These are phyloP conservation scores for Pycnonotus jocosus DNA, from an alignment of 2,113 vertebrate genomes.

Conservation along the genomic window DNA sequence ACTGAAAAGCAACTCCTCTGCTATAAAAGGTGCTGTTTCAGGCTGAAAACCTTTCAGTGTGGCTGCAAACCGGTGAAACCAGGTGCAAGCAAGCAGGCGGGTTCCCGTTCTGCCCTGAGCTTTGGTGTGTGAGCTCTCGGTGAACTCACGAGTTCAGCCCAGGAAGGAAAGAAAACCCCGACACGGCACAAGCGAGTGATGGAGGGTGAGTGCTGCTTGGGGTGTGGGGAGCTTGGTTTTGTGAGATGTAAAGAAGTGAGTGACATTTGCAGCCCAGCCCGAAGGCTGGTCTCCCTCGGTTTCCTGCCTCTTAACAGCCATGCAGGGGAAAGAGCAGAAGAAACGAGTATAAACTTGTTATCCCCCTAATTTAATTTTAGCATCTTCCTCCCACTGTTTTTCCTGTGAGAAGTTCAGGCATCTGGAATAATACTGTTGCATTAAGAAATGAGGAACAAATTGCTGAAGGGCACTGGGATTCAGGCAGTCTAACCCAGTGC, in stretches of 20 bases:
- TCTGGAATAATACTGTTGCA: not conserved
- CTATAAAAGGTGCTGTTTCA: not conserved
- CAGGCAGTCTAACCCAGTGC: not conserved
- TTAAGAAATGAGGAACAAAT: not conserved
- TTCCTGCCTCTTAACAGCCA: not conserved
- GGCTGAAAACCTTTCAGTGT: not conserved
- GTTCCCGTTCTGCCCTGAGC: not conserved
- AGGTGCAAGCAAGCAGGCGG: not conserved
- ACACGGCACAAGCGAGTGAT: fast-evolving
- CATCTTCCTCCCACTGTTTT: not conserved
- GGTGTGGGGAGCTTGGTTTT: not conserved
- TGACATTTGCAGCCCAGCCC: not conserved
- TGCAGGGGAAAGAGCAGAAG: not conserved
- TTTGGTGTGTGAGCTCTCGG: not conserved
- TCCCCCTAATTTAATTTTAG: not conserved
- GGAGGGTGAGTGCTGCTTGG: not conserved
- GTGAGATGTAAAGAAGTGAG: not conserved
- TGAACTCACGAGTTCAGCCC: not conserved
- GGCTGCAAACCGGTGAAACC: conserved; percentile 13
- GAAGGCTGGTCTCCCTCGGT: not conserved
- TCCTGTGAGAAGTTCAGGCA: not conserved
- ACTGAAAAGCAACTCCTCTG: not conserved
- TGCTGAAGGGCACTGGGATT: not conserved
- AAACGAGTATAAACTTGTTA: not conserved
- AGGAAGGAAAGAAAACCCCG: conserved; percentile 20